Evolutionary conservation across 2,113 vertebrate genomes (phyloP).

Genomic region (Ammodytes dubius): DNA sequence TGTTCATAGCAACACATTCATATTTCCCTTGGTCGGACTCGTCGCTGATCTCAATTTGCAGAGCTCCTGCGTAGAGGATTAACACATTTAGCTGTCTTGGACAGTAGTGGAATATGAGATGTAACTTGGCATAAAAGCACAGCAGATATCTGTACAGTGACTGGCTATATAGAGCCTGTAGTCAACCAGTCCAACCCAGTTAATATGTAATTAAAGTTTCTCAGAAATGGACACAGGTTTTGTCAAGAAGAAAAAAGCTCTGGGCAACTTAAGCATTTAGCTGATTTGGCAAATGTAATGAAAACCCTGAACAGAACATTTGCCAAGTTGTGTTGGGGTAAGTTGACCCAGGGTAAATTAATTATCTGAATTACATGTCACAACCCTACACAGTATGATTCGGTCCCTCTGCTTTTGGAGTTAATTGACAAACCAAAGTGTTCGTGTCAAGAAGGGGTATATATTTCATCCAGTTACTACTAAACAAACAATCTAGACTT

Average conservation of each 20-base stretch:
- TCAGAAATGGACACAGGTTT: slow-evolving; percentile 52
- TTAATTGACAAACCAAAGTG: slow-evolving; percentile 29
- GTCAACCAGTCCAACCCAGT: slow-evolving; percentile 46
- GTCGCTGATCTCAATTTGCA: slow-evolving; percentile 97
- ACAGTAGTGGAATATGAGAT: slow-evolving; percentile 55
- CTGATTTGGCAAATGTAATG: slow-evolving; percentile 66
- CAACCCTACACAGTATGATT: slow-evolving; percentile 33
- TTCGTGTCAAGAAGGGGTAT: slow-evolving; percentile 31
- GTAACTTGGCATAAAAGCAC: slow-evolving; percentile 51
- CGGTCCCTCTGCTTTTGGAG: slow-evolving; percentile 18
- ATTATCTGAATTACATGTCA: slow-evolving; percentile 48
- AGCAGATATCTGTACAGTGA: slow-evolving; percentile 50
- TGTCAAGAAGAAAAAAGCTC: slow-evolving; percentile 52
- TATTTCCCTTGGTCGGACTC: slow-evolving; percentile 98
- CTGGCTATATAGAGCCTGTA: slow-evolving; percentile 46
- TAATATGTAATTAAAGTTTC: slow-evolving; percentile 65
- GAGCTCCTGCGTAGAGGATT: slow-evolving; percentile 88
- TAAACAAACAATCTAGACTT: not conserved
- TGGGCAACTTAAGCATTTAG: slow-evolving; percentile 38
- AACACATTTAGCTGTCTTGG: slow-evolving; percentile 64
- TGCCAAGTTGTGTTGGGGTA: slow-evolving; percentile 37
- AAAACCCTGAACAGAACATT: slow-evolving; percentile 58
- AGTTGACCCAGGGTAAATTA: slow-evolving; percentile 63
- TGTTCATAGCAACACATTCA: slow-evolving; percentile 96
- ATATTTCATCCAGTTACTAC: slow-evolving; percentile 25